Evolutionary conservation across 1,140 invertebrate species (phyloP), one percentile per base, ranked within the genome.

Genomic region (Scaptodrosophila lebanonensis): DNA sequence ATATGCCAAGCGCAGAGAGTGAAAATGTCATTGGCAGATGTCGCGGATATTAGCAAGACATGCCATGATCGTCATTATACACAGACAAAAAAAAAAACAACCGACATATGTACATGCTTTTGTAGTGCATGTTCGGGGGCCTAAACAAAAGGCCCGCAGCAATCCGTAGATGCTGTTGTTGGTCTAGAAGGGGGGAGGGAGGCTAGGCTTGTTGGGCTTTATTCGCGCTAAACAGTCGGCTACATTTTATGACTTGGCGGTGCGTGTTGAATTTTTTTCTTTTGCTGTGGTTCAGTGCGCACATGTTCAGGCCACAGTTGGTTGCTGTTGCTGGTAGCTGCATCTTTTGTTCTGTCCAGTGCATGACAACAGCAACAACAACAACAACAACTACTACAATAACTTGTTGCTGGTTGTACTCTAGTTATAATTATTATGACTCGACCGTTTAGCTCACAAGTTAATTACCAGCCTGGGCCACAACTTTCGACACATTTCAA

Each of bases 11-110:
- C 69, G 64, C 63, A 58, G 39, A 68, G 70, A 79, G 73, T 82
- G 73, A 82, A 79, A 79, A 79, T 79, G 73, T 79, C 73, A 79
- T 79, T 79, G 73, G 73, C 73, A 79, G 68, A 79, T 77, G 72
- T 68, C 59, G 66, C 71, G 71, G 66, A 76, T 70, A 75, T 76
- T 70, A 70, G 71, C 70, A 62, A 52, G n/a, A n/a, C 38, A 50
- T 32, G 51, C 13, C 52, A 47, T 7, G 30, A 36, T 3, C 40
- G 11, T 36, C 15, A 48, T 43, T 36, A 44, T 11, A 44, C 29
- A 43, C 15, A 50, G 11, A 20, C 30, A 47, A 29, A 45, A 20
- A 9, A 12, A 27, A 15, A 16, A 50, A 7, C 35, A 48, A 1
- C 25, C 16, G 17, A 39, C 2, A 18, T 42, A 27, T 13, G 8